Base-by-base conservation (phyloP, 2,113 vertebrate genomes). In the Proteles cristata region DNA sequence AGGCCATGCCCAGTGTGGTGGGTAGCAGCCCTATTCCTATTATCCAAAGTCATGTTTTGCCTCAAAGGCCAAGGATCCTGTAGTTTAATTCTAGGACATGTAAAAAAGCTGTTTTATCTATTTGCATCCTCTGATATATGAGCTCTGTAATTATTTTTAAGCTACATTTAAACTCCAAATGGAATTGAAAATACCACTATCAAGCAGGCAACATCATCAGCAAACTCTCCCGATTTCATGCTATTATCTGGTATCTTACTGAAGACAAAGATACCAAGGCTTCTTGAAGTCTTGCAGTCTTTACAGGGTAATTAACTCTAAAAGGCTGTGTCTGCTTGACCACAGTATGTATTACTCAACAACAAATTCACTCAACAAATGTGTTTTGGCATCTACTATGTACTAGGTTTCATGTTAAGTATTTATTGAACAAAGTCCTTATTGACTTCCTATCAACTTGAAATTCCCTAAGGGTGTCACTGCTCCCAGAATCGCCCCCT, bases 381-480 rank as follows among this genome's bases (percentile, higher is more conserved):
- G 26, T 31, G 5, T 65, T 85, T 66, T 80, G 63, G 8, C 58
- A 21, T 73, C 43, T 39, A 50, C 2, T 1, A 14, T 69, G 43
- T 84, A 77, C 5, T 19, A 58, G 69, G 25, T 65, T n/a, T 5
- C 33, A 16, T 66, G 31, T 77, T 76, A 84, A 88, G 11, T 77
- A 58, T 4, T 68, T 94, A 68, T 86, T 93, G 81, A 66, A 48
- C 25, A 95, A 93, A 61, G 61, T 4, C 10, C 9, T 28, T 87
- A 91, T 10, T 93, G 89, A 92, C 91, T 95, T 96, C 23, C 19
- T 19, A 77, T 93, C 73, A 68, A 50, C 16, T 28, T 48, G 23
- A 97, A 92, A 55, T 80, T 93, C 26, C 73, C 55, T 17, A 14
- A 91, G 2, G 12, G 8, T 12, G 74, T 65, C 61, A 31, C 2